A percentile compares a stretch with the other conserved stretches of the same genome.
Evolutionary conservation across 2,797 vertebrate species (phyloP).

Genomic region (Hybognathus amarus): DNA sequence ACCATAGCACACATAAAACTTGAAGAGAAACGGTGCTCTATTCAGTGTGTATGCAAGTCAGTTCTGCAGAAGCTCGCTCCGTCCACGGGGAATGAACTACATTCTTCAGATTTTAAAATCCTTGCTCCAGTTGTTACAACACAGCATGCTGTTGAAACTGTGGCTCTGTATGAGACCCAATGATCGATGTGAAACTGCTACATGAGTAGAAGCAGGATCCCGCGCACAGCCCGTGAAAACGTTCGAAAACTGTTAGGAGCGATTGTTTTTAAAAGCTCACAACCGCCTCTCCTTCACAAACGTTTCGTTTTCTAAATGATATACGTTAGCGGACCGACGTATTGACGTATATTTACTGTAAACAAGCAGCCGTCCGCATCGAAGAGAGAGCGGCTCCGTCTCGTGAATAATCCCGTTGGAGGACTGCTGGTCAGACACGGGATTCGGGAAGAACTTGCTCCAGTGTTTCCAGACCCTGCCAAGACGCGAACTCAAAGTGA

Average conservation of each 20-base stretch:
- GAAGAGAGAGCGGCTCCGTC: background rate
- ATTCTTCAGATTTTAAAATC: constrained; percentile 38
- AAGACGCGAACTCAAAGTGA: constrained; percentile 23
- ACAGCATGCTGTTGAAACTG: constrained; percentile 10
- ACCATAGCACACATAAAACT: background rate
- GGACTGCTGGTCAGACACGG: constrained; percentile 7
- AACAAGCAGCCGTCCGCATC: constrained; percentile 4
- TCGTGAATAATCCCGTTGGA: constrained; percentile 35
- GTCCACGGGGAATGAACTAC: constrained; percentile 44
- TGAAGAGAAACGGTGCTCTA: background rate
- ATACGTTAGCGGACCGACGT: background rate
- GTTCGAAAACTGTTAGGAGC: background rate
- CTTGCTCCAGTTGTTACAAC: constrained; percentile 31
- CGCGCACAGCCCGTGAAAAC: constrained; percentile 12
- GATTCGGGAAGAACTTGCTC: constrained; percentile 34
- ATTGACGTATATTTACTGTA: constrained; percentile 15
- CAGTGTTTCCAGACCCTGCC: constrained; percentile 12
- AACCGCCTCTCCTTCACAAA: background rate
- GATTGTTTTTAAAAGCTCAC: background rate
- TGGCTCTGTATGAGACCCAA: background rate
- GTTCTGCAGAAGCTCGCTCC: constrained; percentile 28
- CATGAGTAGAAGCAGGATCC: background rate
- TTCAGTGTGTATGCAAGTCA: background rate
- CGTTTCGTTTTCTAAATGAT: background rate
- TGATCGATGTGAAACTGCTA: constrained; percentile 4